Conservation (phyloP, 2,797 vertebrate genomes). For the Bucorvus abyssinicus region DNA sequence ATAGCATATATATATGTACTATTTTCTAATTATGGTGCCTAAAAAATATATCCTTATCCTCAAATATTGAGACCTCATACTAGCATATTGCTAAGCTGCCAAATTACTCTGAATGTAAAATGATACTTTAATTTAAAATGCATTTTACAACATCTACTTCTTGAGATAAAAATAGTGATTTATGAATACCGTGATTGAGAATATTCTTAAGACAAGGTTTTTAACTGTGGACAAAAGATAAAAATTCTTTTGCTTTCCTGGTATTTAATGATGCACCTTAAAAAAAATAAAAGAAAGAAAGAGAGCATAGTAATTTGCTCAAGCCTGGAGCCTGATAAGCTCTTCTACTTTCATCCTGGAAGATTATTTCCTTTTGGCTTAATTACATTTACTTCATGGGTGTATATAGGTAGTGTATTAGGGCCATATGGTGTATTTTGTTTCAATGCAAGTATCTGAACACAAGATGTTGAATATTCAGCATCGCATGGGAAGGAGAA, state of each 20-base stretch:
- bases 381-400: not conserved
- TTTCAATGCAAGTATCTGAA: not conserved
- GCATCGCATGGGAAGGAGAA: conserved; percentile 69
- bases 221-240: not conserved
- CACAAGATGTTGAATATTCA: conserved; percentile 52
- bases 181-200: not conserved
- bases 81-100: not conserved
- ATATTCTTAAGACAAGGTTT: not conserved
- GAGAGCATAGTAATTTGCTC: not conserved
- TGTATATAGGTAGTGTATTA: not conserved
- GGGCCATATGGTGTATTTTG: not conserved
- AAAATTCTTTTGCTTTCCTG: not conserved
- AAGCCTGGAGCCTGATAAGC: not conserved
- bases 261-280: not conserved
- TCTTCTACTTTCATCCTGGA: not conserved
- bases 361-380: not conserved
- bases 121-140: not conserved
- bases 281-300: not conserved
- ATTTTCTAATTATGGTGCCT: not conserved
- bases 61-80: not conserved
- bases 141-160: not conserved
- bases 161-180: not conserved
- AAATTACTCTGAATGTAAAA: not conserved
- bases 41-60: not conserved
- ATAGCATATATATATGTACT: not conserved